Percentiles rank a stretch among this genome's conserved stretches.
These are phyloP conservation scores for Ctenoplectra terminalis DNA, from an alignment of 1,140 invertebrate species.

Conservation along the genomic window DNA sequence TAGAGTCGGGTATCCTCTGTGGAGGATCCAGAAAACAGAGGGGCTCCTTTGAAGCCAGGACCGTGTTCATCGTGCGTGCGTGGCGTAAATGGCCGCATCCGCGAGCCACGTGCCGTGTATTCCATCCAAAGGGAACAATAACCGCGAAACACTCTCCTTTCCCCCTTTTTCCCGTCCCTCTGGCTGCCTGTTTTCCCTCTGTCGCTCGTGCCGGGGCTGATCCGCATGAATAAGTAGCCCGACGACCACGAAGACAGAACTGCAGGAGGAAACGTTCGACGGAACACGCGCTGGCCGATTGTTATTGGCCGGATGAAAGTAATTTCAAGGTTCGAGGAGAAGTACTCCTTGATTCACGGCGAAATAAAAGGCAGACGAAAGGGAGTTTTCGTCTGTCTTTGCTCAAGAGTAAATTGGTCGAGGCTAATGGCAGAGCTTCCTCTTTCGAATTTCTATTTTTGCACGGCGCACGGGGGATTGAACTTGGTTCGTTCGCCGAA, in stretches of 20 bases:
- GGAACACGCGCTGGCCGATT: slow-evolving; percentile 15
- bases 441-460: slow-evolving; percentile 17
- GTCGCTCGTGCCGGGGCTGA: slow-evolving; percentile 23
- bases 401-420: not conserved
- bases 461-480: not conserved
- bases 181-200: not conserved
- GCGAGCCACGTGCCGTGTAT: slow-evolving; percentile 39
- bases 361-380: not conserved
- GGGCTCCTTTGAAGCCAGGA: not conserved
- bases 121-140: slow-evolving; percentile 31
- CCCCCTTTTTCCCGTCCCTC: not conserved
- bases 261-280: slow-evolving; percentile 6
- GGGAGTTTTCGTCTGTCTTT: not conserved
- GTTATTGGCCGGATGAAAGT: slow-evolving; percentile 46
- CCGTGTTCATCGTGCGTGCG: slow-evolving; percentile 22
- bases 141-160: not conserved
- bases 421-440: not conserved
- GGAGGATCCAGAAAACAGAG: not conserved
- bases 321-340: slow-evolving; percentile 51
- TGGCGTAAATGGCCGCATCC: slow-evolving; percentile 29
- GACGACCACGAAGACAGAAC: not conserved
- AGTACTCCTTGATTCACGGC: not conserved
- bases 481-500: not conserved
- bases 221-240: slow-evolving; percentile 44
- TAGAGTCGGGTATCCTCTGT: not conserved